Percentiles rank a stretch among this genome's conserved stretches.
phyloP scores from a whole-genome alignment of 2,888 invertebrate genomes.

The Gandaritis pyraliata region DNA sequence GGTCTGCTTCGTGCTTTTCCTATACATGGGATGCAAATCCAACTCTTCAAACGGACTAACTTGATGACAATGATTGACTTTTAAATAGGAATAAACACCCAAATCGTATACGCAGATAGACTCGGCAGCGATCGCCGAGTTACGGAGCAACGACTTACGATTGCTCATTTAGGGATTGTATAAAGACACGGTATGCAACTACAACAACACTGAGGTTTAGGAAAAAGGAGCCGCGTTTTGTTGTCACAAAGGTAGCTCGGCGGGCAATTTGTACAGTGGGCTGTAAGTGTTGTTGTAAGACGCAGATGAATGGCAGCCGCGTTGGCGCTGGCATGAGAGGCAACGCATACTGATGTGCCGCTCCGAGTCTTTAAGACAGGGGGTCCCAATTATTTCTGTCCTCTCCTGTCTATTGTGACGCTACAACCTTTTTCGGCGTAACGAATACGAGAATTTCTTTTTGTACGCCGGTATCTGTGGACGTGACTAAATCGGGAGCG shows the following conservation, averaged over 20 bases:
- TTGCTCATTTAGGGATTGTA: conserved; percentile 61
- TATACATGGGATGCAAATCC: conserved; percentile 67
- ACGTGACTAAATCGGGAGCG: conserved; percentile 41
- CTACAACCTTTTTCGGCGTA: conserved; percentile 48
- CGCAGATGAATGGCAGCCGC: conserved; percentile 62
- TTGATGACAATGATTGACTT: conserved; percentile 76
- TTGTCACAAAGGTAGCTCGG: conserved; percentile 60
- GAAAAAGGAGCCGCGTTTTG: conserved; percentile 57
- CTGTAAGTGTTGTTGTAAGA: conserved; percentile 44
- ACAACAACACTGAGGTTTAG: conserved; percentile 14
- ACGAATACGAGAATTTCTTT: conserved; percentile 43
- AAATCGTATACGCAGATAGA: conserved; percentile 54
- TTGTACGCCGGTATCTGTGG: conserved; percentile 38
- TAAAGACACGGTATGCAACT: conserved; percentile 53
- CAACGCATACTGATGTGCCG: conserved; percentile 70
- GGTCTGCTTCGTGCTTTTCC: conserved; percentile 60
- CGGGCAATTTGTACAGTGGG: conserved; percentile 72
- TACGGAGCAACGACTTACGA: conserved; percentile 56
- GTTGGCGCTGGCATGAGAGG: conserved; percentile 49
- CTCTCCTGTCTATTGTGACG: conserved; percentile 54
- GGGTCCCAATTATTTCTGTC: conserved; percentile 62
- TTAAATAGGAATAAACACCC: conserved; percentile 67
- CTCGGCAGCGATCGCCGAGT: conserved; percentile 36
- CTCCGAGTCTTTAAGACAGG: conserved; percentile 50
- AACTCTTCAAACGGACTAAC: conserved; percentile 60